Evolutionary conservation across 2,888 invertebrate species (phyloP).

Genomic region (Tryphoninae sp.): DNA sequence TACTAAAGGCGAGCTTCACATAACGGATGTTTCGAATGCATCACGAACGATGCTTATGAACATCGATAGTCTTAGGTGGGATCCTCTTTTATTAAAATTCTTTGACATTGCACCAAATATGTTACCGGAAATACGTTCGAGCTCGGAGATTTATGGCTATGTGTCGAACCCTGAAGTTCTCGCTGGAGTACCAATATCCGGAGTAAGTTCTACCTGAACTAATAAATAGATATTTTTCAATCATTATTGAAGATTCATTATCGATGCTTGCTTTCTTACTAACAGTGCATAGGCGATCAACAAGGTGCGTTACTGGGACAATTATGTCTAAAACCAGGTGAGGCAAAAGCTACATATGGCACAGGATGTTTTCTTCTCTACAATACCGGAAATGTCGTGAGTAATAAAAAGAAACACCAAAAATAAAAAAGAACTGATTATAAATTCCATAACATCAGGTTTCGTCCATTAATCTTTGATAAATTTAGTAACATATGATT

Average conservation of each 20-base stretch:
- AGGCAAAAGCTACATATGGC: slow-evolving; percentile 97
- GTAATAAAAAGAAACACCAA: slow-evolving; percentile 64
- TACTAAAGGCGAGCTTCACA: slow-evolving; percentile 86
- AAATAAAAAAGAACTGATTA: neutral
- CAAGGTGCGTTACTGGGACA: slow-evolving; percentile 97
- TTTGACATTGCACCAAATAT: slow-evolving; percentile 93
- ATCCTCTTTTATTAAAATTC: slow-evolving; percentile 91
- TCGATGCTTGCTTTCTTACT: slow-evolving; percentile 35
- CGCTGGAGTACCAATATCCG: slow-evolving; percentile 92
- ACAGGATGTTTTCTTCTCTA: slow-evolving; percentile 97
- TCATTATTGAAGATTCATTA: slow-evolving; percentile 10
- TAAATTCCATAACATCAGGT: too few species aligned
- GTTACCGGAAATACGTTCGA: slow-evolving; percentile 94
- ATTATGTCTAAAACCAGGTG: slow-evolving; percentile 92
- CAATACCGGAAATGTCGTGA: slow-evolving; percentile 91
- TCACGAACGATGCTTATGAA: slow-evolving; percentile 98
- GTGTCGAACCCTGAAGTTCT: slow-evolving; percentile 87
- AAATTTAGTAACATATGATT: too few species aligned
- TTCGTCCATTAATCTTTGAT: too few species aligned
- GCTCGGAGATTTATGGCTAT: slow-evolving; percentile 95
- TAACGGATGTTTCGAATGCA: slow-evolving; percentile 98
- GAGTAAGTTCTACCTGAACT: slow-evolving; percentile 84
- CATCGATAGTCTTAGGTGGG: slow-evolving; percentile 93
- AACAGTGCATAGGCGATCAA: slow-evolving; percentile 96
- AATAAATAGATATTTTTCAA: neutral